Evolutionary conservation across 1,140 invertebrate genomes (phyloP).

Genomic region (Cardiocondyla obscurior): DNA sequence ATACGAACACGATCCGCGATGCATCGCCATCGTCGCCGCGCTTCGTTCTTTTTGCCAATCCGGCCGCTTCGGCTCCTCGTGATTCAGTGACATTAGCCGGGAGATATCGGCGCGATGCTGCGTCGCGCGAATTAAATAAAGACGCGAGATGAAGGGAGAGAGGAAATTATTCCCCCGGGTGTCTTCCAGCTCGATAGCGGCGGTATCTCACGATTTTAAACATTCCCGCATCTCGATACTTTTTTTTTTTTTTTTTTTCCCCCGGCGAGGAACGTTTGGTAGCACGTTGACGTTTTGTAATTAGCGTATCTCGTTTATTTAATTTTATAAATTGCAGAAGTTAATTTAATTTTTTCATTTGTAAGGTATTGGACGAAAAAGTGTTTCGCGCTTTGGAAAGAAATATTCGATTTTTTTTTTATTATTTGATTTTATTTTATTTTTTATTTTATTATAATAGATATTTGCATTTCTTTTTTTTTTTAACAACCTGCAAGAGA

Average conservation of each 20-base stretch:
- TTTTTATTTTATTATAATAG: not conserved
- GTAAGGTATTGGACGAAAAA: not conserved
- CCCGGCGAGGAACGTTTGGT: too few species aligned
- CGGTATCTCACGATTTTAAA: not conserved
- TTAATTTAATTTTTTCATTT: not conserved
- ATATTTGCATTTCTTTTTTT: too few species aligned
- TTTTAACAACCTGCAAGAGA: too few species aligned
- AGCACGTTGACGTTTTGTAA: too few species aligned
- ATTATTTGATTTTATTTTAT: too few species aligned
- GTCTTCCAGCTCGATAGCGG: not conserved
- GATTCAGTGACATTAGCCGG: constrained; percentile 32
- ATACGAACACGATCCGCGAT: constrained; percentile 14
- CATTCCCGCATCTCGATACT: not conserved
- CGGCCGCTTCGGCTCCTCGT: not conserved
- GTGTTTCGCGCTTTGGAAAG: not conserved
- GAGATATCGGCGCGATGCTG: constrained; percentile 5
- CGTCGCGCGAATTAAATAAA: constrained; percentile 7
- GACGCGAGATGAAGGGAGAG: not conserved
- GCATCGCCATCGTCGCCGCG: constrained; percentile 35
- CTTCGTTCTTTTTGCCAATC: constrained; percentile 50
- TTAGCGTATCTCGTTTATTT: too few species aligned
- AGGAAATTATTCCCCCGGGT: not conserved
- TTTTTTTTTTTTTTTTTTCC: too few species aligned
- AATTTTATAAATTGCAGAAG: not conserved
- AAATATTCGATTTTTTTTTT: not conserved